Percentiles rank a stretch among this genome's conserved stretches.
Evolutionary conservation across 2,888 invertebrate species (phyloP).

Genomic region (Drosophila nr. perissopoda): DNA sequence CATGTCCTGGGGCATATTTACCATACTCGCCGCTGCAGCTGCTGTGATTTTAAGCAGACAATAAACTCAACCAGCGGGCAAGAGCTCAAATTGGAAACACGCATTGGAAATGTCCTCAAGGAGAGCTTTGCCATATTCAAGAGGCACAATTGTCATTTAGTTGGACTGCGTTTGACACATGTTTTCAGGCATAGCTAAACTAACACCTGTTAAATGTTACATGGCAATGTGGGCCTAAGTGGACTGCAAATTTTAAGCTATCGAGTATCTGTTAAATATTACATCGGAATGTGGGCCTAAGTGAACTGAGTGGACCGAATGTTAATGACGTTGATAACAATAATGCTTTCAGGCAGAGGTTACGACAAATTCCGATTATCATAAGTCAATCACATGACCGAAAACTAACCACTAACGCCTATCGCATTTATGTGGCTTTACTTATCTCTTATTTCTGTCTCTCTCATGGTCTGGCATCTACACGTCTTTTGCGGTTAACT

Average conservation of each 20-base stretch:
- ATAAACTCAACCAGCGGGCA: conserved; percentile 13
- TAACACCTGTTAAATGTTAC: conserved; percentile 15
- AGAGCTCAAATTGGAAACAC: conserved; percentile 30
- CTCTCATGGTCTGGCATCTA: conserved; percentile 37
- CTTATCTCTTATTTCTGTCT: conserved; percentile 6
- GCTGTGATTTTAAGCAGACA: conserved; percentile 35
- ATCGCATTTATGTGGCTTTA: conserved; percentile 19
- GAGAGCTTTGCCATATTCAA: background rate
- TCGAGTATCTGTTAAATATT: conserved; percentile 15
- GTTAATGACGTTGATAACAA: conserved; percentile 27
- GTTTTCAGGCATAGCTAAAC: background rate
- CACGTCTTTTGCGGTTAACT: conserved; percentile 65
- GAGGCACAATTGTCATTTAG: conserved; percentile 19
- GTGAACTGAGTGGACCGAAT: conserved; percentile 1
- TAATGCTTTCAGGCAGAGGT: conserved; percentile 15
- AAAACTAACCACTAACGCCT: conserved; percentile 49
- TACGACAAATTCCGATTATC: conserved; percentile 46
- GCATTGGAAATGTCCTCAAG: conserved; percentile 11
- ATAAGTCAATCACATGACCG: conserved; percentile 57
- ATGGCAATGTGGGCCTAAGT: background rate
- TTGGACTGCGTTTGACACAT: conserved; percentile 40
- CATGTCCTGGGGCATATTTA: conserved; percentile 25
- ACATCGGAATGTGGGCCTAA: background rate
- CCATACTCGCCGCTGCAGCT: conserved; percentile 35
- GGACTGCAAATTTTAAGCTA: conserved; percentile 5